Evolutionary conservation across 2,113 vertebrate genomes (phyloP).

Genomic region (Platysteira castanea): DNA sequence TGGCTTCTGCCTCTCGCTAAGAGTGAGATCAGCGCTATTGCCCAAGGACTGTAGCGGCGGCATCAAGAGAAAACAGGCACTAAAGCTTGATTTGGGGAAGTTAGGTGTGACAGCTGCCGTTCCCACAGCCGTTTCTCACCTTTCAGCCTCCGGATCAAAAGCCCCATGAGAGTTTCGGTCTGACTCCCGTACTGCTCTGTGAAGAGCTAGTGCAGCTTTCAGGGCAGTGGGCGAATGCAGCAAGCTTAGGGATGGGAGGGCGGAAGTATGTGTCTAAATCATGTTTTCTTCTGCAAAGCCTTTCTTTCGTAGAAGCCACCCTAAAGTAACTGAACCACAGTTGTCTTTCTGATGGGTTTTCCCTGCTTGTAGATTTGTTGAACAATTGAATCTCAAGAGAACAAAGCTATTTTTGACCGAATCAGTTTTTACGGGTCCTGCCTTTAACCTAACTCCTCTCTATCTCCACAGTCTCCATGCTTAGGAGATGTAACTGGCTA

Average conservation of each 20-base stretch:
- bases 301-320: neutral
- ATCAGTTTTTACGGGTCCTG: neutral
- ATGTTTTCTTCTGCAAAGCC: neutral
- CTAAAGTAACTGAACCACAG: neutral
- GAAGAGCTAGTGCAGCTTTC: neutral
- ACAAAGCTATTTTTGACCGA: neutral
- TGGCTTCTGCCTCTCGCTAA: neutral
- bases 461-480: too few relatives aligned
- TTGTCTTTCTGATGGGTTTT: neutral
- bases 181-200: neutral
- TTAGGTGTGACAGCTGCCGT: neutral
- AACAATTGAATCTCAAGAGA: neutral
- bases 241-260: neutral
- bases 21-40: neutral
- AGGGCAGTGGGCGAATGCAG: neutral
- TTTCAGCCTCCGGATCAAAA: neutral
- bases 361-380: neutral
- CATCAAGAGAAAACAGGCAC: neutral
- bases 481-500: neutral
- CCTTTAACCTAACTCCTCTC: neutral
- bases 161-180: neutral
- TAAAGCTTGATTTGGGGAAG: neutral
- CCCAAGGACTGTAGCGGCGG: too few relatives aligned
- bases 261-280: neutral
- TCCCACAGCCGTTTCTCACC: neutral